A percentile compares a stretch with the other conserved stretches of the same genome.
Evolutionary conservation across 1,140 invertebrate species (phyloP).

Genomic region (Aphelinus certus): DNA sequence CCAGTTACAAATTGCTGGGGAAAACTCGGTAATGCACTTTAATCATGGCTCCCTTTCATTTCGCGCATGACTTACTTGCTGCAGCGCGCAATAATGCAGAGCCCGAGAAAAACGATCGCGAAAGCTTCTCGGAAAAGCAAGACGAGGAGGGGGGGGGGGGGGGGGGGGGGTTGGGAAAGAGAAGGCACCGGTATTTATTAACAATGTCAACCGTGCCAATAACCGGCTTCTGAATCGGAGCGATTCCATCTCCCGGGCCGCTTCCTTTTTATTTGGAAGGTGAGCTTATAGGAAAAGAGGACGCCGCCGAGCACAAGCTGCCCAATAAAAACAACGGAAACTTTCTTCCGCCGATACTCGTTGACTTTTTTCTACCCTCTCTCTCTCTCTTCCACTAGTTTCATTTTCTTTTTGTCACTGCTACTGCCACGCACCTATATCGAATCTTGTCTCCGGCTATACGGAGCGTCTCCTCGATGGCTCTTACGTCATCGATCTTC

Average conservation of each 20-base stretch:
- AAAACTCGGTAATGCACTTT: background rate
- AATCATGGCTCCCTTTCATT: slow-evolving; percentile 21
- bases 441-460: slow-evolving; percentile 16
- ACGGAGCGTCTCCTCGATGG: slow-evolving; percentile 14
- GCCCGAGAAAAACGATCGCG: background rate
- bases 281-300: background rate
- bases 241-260: slow-evolving; percentile 18
- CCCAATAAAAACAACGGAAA: slow-evolving; percentile 53
- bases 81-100: background rate
- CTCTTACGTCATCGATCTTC: slow-evolving; percentile 27
- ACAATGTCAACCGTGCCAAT: slow-evolving; percentile 48
- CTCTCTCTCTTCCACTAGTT: background rate
- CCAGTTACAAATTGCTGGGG: no score
- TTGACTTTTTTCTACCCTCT: slow-evolving; percentile 39
- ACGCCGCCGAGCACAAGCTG: slow-evolving; percentile 19
- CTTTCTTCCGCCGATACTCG: slow-evolving; percentile 44
- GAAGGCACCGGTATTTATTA: slow-evolving; percentile 44
- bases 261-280: slow-evolving; percentile 1
- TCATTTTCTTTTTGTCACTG: slow-evolving; percentile 34
- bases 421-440: slow-evolving; percentile 8
- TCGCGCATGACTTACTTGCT: background rate
- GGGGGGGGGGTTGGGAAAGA: no score
- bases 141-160: no score
- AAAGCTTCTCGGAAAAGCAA: no score
- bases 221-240: slow-evolving; percentile 40